phyloP scores from a whole-genome alignment of 2,888 invertebrate genomes.

The Cenopis cana region DNA sequence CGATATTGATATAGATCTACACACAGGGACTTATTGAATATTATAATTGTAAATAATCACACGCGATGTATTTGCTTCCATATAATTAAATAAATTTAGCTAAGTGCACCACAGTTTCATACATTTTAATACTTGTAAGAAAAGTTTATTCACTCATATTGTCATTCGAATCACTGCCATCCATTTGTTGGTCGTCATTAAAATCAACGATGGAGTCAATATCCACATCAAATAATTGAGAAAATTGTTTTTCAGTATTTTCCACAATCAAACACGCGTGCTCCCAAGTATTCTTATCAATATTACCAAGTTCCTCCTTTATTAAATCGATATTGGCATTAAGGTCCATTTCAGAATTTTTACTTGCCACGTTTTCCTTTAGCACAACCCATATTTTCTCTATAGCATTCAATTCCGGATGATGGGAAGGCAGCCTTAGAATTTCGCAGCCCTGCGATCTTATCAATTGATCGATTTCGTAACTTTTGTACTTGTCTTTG shows the following conservation, averaged over 20 bases:
- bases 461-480: background rate
- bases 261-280: constrained; percentile 24
- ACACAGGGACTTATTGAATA: too few species aligned
- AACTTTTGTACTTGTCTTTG: background rate
- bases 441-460: constrained; percentile 3
- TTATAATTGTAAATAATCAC: too few species aligned
- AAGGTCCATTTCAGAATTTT: background rate
- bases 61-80: too few species aligned
- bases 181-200: background rate
- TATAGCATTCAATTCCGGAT: constrained; percentile 4
- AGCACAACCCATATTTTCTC: background rate
- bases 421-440: background rate
- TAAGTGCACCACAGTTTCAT: background rate
- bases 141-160: constrained; percentile 1
- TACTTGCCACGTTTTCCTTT: background rate
- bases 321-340: background rate
- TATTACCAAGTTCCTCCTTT: background rate
- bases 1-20: too few species aligned
- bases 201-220: background rate
- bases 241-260: constrained; percentile 7
- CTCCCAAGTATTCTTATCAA: constrained; percentile 11
- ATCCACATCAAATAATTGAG: constrained; percentile 5
- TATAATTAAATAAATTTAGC: too few species aligned
- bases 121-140: too few species aligned
- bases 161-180: background rate